These are phyloP conservation scores for Parus major DNA, from an alignment of 2,113 vertebrate genomes.

Conservation along the genomic window DNA sequence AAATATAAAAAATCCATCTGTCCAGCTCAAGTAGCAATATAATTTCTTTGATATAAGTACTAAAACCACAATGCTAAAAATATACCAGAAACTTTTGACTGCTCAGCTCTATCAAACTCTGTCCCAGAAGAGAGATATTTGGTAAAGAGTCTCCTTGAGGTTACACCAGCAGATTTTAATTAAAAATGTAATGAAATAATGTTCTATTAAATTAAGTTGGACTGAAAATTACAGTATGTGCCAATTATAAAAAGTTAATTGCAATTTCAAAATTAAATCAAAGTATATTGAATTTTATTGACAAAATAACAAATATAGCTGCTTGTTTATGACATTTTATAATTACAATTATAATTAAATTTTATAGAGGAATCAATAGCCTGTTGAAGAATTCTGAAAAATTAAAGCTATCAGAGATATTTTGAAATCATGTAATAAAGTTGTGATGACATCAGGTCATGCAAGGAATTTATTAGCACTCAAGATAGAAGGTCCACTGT, in stretches of 20 bases:
- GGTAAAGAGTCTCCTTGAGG: background rate
- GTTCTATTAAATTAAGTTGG: background rate
- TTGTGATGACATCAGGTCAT: background rate
- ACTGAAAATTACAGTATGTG: background rate
- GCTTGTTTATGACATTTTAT: background rate
- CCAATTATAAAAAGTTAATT: constrained; percentile 25
- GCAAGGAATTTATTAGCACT: background rate
- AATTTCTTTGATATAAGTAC: background rate
- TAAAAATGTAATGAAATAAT: constrained; percentile 17
- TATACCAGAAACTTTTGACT: background rate
- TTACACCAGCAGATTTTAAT: background rate
- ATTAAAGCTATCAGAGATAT: background rate
- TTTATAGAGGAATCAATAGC: background rate
- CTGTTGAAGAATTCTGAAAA: background rate
- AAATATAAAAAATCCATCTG: background rate
- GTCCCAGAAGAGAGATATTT: background rate
- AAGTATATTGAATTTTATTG: background rate
- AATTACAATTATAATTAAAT: background rate
- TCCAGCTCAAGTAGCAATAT: background rate
- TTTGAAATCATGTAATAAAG: background rate
- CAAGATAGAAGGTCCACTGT: background rate
- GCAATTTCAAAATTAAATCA: constrained; percentile 21
- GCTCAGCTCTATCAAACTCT: background rate
- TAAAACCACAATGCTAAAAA: background rate
- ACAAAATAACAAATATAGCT: background rate